Base-by-base conservation (phyloP, 2,113 vertebrate genomes). In the Chaetops frenatus region DNA sequence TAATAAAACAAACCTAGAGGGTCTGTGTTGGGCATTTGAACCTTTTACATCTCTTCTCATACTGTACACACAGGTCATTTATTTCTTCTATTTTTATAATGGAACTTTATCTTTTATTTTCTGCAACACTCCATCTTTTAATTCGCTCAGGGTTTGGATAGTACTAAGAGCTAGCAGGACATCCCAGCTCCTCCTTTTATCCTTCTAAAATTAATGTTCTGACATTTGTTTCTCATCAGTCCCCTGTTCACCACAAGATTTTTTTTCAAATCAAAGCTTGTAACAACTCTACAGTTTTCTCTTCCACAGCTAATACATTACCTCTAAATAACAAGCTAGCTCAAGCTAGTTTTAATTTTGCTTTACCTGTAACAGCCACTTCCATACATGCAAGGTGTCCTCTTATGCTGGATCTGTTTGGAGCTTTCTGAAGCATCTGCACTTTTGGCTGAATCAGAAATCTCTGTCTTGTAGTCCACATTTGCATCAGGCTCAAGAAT, bases 361-460 rank as follows among this genome's bases (percentile, higher is more conserved):
- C 31, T 96, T 97, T 98, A 98, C 98, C 98, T 98, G 97, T 98
- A 98, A 92, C 98, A 98, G 64, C 44, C 90, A 82, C 83, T 86
- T 92, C 98, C 98, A 96, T 98, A 98, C 91, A 98, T 96, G 94
- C 98, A 98, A 89, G 98, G 95, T 35, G 76, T 96, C 86, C 98
- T 98, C 87, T 90, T 97, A 61, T 3, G 64, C 33, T 92, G 94
- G 53, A 58, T 96, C 76, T 95, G 76, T 66, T 92, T 94, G 94
- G 89, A 96, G 88, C 28, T 81, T 86, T 86, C 91, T 83, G 78
- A 60, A 93, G 93, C 71, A 84, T 94, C 88, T 73, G 93, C 65
- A 36, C 76, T 67, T 73, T 36, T 54, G 73, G 84, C 47, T 88
- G 95, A 66, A 76, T 83, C 81, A 36, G 76, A 94, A 92, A 66